Percentiles rank a stretch among this genome's conserved stretches.
Evolutionary conservation across 35 echinoderm and acorn worm species (phyloP).

Genomic region (Ophiothrix spiculata): DNA sequence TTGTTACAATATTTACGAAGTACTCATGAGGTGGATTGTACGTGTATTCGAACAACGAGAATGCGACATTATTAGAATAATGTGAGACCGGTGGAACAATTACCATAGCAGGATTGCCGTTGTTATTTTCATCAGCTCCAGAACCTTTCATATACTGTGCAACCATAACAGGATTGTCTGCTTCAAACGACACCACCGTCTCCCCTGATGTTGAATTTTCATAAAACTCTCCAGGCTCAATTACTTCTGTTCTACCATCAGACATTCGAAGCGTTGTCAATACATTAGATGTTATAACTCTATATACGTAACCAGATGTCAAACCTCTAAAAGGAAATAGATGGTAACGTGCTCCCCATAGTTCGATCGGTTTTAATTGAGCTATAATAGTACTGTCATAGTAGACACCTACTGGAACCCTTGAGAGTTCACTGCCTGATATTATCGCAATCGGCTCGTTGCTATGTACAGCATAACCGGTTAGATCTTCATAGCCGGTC

Average conservation of each 20-base stretch:
- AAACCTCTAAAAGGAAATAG: background rate
- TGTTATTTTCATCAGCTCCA: background rate
- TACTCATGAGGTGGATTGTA: background rate
- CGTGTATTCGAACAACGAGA: background rate
- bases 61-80: background rate
- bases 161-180: background rate
- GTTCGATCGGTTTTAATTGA: background rate
- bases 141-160: background rate
- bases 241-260: background rate
- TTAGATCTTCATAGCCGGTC: background rate
- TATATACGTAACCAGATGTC: background rate
- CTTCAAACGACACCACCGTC: background rate
- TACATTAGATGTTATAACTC: background rate
- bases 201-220: background rate
- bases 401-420: background rate
- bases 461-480: background rate
- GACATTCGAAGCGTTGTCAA: background rate
- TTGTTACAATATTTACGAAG: background rate
- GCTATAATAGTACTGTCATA: background rate
- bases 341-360: background rate
- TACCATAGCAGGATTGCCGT: background rate
- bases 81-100: background rate
- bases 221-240: background rate
- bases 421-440: background rate
- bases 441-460: background rate